Evolutionary conservation across 2,888 invertebrate species (phyloP), one percentile per base, ranked within the genome.

Genomic region (Cephus sareptanus): DNA sequence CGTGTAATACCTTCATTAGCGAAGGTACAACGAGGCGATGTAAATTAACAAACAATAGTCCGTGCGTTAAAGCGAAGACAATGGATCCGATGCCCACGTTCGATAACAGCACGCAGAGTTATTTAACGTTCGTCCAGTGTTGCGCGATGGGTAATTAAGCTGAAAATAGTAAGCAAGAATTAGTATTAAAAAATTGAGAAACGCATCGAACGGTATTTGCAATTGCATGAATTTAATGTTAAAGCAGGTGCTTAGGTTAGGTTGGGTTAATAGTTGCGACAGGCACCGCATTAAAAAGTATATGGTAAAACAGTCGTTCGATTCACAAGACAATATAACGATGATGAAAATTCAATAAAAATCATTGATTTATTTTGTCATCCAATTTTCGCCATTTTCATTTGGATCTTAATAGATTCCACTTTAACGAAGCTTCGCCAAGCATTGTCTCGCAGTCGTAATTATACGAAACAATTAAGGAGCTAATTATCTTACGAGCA

Each of bases 31-130:
- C 56, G 56, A 23, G 56, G 23, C 56, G 56, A 56, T 73, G 33
- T 31, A 77, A 77, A 77, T 77, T 77, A 77, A 77, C 77, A 77
- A 77, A 77, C 77, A 77, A 77, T 77, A 75, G 77, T 69, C 33
- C 74, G 77, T 75, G 77, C 77, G 77, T 37, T 75, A 77, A 56
- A 56, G 30, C 74, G 77, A 77, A 77, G 69, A 77, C 77, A 77
- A 77, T 77, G 77, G 75, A 75, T n/a, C 69, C 75, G 75, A 77
- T 77, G 75, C 69, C 77, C 75, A 77, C 77, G 31, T 77, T 77
- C 77, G 75, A 77, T 75, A 77, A 77, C 75, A 75, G 31, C 75
- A 40, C 30, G 34, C 56, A 75, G 70, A 74, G 35, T n/a, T 56
- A 30, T 37, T 77, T 77, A 75, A 56, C 73, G 74, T 40, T 77